Evolutionary conservation across 2,113 vertebrate species (phyloP).

Genomic region (Lota lota): DNA sequence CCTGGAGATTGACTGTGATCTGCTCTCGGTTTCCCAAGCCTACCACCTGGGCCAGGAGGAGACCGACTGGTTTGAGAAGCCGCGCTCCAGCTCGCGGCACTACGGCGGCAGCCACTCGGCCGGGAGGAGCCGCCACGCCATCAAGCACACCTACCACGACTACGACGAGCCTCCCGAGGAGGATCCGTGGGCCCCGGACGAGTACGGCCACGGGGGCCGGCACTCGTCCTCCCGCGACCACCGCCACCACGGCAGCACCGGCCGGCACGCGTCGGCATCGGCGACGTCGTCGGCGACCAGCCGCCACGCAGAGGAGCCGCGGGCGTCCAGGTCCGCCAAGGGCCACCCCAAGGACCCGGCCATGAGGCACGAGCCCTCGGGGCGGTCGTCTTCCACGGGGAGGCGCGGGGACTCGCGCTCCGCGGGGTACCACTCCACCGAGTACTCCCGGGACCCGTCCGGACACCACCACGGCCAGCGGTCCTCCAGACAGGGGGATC

Average conservation of each 20-base stretch:
- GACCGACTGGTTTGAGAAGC: conserved; percentile 99
- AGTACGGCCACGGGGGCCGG: conserved; percentile 80
- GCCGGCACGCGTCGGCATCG: conserved; percentile 79
- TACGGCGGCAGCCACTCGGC: conserved; percentile 86
- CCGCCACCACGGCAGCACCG: conserved; percentile 84
- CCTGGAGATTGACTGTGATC: conserved; percentile 86
- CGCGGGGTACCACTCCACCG: conserved; percentile 78
- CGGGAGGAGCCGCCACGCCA: conserved; percentile 84
- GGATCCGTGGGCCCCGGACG: conserved; percentile 88
- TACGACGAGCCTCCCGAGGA: conserved; percentile 93
- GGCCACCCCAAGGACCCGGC: conserved; percentile 83
- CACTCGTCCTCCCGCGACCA: conserved; percentile 84
- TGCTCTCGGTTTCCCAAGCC: conserved; percentile 98
- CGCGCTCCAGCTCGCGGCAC: conserved; percentile 90
- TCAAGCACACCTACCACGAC: conserved; percentile 93
- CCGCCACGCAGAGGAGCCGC: conserved; percentile 84
- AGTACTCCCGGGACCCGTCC: conserved; percentile 80
- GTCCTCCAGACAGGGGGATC: conserved; percentile 62
- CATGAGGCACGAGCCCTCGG: conserved; percentile 81
- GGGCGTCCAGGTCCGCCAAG: conserved; percentile 81
- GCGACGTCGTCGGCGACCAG: conserved; percentile 42
- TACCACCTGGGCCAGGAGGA: conserved; percentile 99
- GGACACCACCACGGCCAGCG: conserved; percentile 79
- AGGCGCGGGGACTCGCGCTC: conserved; percentile 83
- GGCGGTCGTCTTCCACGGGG: conserved; percentile 75